Evolutionary conservation across 2,113 vertebrate genomes (phyloP).

Genomic region (Orycteropus afer): DNA sequence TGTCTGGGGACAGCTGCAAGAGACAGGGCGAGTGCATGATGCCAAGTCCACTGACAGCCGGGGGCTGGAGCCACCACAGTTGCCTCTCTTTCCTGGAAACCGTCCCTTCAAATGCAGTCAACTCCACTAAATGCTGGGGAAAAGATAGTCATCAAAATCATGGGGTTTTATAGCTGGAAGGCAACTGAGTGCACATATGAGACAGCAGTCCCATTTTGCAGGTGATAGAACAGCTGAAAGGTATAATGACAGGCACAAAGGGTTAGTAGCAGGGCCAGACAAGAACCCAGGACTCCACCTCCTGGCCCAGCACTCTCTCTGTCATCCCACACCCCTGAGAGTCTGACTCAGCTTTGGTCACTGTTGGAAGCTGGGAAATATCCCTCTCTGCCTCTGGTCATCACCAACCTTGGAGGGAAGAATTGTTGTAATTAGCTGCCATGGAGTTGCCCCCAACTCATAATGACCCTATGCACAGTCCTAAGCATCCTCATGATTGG

Average conservation of each 20-base stretch:
- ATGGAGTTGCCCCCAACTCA: neutral
- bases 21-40: neutral
- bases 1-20: neutral
- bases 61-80: neutral
- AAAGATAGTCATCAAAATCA: neutral
- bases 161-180: neutral
- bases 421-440: neutral
- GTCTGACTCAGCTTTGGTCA: neutral
- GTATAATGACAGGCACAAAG: neutral
- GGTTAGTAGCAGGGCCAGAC: neutral
- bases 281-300: neutral
- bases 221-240: neutral
- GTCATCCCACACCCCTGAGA: fast-evolving
- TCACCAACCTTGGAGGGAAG: neutral
- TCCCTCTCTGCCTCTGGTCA: neutral
- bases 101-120: neutral
- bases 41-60: neutral
- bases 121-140: neutral
- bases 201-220: neutral
- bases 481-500: neutral
- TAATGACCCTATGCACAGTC: neutral
- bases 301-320: neutral
- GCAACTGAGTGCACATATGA: neutral
- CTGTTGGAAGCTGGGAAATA: neutral
- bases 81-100: neutral